A percentile compares a stretch with the other conserved stretches of the same genome.
These are phyloP conservation scores for Chrysocyon brachyurus DNA, from an alignment of 2,797 vertebrate species.

Conservation along the genomic window DNA sequence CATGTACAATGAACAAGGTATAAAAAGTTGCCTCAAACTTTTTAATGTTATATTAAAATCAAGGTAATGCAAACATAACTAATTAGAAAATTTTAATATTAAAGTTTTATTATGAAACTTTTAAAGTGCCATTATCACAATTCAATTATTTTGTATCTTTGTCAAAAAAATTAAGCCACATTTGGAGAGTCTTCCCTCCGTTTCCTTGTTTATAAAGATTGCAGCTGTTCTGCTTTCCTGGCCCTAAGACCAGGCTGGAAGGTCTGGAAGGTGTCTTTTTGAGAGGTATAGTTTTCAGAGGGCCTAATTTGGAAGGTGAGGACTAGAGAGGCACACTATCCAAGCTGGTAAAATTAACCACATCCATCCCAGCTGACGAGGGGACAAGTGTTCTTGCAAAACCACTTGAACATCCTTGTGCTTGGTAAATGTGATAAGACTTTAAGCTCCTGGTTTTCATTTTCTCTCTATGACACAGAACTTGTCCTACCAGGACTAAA, in stretches of 20 bases:
- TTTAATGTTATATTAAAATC: not conserved
- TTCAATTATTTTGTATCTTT: not conserved
- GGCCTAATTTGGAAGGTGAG: not conserved
- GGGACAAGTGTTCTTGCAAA: not conserved
- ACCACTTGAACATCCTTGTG: not conserved
- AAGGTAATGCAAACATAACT: not conserved
- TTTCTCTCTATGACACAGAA: not conserved
- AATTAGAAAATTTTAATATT: not conserved
- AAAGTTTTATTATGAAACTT: not conserved
- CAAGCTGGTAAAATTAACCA: not conserved
- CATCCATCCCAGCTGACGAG: too few species aligned
- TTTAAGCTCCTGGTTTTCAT: not conserved
- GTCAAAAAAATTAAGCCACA: not conserved
- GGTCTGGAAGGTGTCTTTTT: not conserved
- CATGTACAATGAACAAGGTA: not conserved
- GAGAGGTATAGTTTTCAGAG: not conserved
- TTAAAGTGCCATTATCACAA: not conserved
- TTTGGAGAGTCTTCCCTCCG: not conserved
- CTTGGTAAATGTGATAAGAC: not conserved
- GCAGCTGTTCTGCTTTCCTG: not conserved
- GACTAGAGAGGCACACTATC: not conserved
- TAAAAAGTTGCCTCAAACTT: not conserved
- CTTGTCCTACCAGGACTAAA: not conserved
- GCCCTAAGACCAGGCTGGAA: not conserved
- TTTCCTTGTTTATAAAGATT: not conserved